These are phyloP conservation scores for Catharus fuscescens DNA, from an alignment of 2,113 vertebrate genomes.

Conservation along the genomic window DNA sequence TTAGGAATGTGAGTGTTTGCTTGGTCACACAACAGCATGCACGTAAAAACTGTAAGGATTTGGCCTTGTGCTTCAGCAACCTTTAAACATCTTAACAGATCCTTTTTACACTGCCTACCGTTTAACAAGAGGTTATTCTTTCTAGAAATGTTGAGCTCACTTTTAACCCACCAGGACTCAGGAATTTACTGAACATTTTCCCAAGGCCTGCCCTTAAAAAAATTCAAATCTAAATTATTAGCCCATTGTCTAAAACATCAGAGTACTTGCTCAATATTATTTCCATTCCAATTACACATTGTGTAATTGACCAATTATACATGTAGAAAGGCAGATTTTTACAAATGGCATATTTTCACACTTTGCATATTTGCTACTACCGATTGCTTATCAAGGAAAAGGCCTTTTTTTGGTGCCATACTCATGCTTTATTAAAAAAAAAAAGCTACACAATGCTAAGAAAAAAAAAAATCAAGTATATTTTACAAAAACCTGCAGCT, in stretches of 20 bases:
- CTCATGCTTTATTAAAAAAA: slow-evolving; percentile 52
- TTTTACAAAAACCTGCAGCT: slow-evolving; percentile 41
- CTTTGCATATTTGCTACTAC: neutral
- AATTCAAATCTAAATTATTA: neutral
- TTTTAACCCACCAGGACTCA: neutral
- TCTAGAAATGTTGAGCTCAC: neutral
- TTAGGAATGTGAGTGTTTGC: neutral
- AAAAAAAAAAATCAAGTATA: slow-evolving; percentile 33
- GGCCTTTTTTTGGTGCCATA: slow-evolving; percentile 39
- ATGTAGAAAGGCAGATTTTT: neutral
- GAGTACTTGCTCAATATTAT: neutral
- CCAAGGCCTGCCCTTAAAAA: neutral
- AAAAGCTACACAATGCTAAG: slow-evolving; percentile 27
- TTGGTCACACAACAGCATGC: neutral
- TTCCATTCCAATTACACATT: neutral
- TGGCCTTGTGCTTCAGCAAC: neutral
- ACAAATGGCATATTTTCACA: neutral
- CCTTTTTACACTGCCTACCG: neutral
- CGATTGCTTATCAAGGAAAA: neutral
- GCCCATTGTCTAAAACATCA: neutral
- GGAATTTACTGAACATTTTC: neutral
- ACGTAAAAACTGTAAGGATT: neutral
- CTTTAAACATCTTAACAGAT: neutral
- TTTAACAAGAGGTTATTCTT: neutral
- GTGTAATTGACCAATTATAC: neutral